Evolutionary conservation across 2,797 vertebrate species (phyloP).

Genomic region (Percopsis omiscomaycus): DNA sequence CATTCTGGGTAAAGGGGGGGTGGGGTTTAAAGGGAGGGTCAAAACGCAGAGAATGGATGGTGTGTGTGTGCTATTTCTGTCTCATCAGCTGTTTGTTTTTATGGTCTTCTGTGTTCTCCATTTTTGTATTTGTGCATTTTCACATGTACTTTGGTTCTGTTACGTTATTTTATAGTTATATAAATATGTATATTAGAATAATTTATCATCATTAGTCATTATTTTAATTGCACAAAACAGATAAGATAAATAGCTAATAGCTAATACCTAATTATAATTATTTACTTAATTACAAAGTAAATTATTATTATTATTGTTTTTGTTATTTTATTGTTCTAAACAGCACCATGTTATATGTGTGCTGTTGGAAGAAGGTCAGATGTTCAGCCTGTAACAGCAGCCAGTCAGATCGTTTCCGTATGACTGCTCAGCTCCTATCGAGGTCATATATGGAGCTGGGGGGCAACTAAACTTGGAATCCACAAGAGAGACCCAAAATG

Average conservation of each 20-base stretch:
- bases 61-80: conserved; percentile 69
- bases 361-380: no score
- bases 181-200: no score
- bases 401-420: neutral
- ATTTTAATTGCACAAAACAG: no score
- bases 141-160: neutral
- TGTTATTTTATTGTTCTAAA: no score
- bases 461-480: conserved; percentile 65
- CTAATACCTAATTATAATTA: no score
- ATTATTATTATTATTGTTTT: no score
- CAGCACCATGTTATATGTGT: no score
- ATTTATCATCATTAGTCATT: no score
- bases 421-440: conserved; percentile 66
- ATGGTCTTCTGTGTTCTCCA: conserved; percentile 57
- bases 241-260: no score
- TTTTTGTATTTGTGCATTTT: conserved; percentile 27
- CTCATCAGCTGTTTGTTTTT: conserved; percentile 73
- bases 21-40: conserved; percentile 28
- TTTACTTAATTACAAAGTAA: no score
- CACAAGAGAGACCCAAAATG: conserved; percentile 57
- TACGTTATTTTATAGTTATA: neutral
- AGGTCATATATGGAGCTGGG: conserved; percentile 71
- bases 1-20: no score
- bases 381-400: no score
- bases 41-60: conserved; percentile 62